Evolutionary conservation across 2,113 vertebrate genomes (phyloP).

Genomic region (Cercopithecus mona): DNA sequence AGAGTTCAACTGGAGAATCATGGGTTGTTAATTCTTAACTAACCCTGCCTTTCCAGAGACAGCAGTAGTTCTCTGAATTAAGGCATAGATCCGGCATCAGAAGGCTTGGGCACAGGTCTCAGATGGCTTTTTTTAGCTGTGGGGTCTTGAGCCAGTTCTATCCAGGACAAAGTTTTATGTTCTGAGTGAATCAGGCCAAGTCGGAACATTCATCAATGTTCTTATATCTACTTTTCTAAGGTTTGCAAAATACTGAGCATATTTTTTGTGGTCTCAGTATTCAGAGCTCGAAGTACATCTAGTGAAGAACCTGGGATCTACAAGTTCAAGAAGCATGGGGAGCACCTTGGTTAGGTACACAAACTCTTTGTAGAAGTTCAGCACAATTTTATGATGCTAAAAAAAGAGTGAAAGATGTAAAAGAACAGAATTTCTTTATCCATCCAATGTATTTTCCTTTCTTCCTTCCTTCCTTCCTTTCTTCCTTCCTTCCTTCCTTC

Average conservation of each 20-base stretch:
- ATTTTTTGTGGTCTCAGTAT: neutral
- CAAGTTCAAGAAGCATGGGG: neutral
- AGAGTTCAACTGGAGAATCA: neutral
- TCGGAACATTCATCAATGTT: neutral
- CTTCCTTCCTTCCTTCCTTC: no score
- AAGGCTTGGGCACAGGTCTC: neutral
- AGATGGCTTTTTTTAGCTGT: neutral
- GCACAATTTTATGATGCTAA: neutral
- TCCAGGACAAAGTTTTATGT: neutral
- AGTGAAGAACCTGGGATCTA: neutral
- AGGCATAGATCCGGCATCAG: neutral
- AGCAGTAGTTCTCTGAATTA: neutral
- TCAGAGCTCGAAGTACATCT: neutral
- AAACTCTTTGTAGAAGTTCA: neutral
- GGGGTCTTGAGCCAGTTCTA: neutral
- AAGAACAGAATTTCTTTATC: neutral
- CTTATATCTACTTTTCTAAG: neutral
- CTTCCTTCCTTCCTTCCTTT: no score
- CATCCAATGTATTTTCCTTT: neutral
- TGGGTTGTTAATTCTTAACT: neutral
- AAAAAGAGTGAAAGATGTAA: neutral
- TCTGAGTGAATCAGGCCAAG: neutral
- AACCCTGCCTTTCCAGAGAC: neutral
- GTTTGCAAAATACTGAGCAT: neutral
- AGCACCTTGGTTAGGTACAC: neutral